Percentiles rank a stretch among this genome's conserved stretches.
Conservation (phyloP, 2,797 vertebrate species). For the Trichosurus vulpecula region DNA sequence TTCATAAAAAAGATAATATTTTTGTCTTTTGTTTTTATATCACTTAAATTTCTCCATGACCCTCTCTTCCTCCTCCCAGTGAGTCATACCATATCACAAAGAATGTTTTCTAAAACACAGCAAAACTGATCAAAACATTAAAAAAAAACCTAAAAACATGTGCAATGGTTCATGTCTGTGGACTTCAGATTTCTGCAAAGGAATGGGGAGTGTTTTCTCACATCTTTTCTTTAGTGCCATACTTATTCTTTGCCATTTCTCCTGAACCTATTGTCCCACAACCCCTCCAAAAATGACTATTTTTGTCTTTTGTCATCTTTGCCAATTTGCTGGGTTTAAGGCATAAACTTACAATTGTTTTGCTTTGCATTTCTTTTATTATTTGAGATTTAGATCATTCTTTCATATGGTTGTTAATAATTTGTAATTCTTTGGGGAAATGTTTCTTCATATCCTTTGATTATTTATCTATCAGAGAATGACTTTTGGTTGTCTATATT, state of each 20-base stretch:
- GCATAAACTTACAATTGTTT: background rate
- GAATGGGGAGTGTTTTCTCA: too few species aligned
- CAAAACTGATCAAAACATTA: background rate
- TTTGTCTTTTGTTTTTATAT: background rate
- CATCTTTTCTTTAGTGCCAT: background rate
- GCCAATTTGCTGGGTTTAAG: background rate
- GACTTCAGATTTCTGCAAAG: background rate
- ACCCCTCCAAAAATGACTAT: background rate
- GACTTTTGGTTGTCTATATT: too few species aligned
- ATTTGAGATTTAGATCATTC: background rate
- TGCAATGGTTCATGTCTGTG: background rate
- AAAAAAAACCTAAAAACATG: background rate
- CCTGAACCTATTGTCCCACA: background rate
- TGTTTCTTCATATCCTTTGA: background rate
- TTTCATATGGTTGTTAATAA: background rate
- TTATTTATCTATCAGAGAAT: too few species aligned
- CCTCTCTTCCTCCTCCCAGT: background rate
- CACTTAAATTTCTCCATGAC: background rate
- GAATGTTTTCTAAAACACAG: background rate
- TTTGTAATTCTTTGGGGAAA: background rate
- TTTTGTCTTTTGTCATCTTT: background rate
- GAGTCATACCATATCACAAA: background rate
- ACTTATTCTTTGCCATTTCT: background rate
- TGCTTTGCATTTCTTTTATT: background rate
- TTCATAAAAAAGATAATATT: constrained; percentile 41